phyloP scores from a whole-genome alignment of 2,797 vertebrate genomes.

The Falco concolor region DNA sequence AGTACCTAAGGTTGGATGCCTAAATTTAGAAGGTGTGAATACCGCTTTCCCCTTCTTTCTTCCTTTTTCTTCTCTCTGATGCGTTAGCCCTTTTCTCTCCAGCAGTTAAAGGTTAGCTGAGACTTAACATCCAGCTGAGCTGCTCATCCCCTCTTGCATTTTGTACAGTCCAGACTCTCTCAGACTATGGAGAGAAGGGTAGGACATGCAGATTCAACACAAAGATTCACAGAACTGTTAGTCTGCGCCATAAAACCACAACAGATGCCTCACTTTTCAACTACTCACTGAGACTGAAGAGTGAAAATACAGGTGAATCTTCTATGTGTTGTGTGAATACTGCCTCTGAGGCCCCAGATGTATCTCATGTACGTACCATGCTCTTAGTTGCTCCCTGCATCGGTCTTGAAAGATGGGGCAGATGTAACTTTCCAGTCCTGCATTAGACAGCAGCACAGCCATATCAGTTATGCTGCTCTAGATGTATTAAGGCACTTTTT shows the following conservation, averaged over 20 bases:
- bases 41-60: background rate
- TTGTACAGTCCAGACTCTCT: background rate
- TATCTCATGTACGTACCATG: background rate
- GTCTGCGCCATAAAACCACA: background rate
- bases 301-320: background rate
- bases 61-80: background rate
- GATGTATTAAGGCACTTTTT: background rate
- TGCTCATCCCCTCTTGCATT: background rate
- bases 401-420: background rate
- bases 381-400: background rate
- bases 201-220: background rate
- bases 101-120: background rate
- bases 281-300: background rate
- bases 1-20: background rate
- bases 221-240: background rate
- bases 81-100: background rate
- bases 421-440: background rate
- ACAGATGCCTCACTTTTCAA: background rate
- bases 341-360: background rate
- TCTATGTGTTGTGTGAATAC: background rate
- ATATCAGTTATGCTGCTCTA: background rate
- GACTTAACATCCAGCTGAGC: background rate
- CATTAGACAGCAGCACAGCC: background rate
- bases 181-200: background rate
- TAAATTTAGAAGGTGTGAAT: constrained; percentile 36